Evolutionary conservation across 2,113 vertebrate genomes (phyloP).

Genomic region (Lampris megalopsis): DNA sequence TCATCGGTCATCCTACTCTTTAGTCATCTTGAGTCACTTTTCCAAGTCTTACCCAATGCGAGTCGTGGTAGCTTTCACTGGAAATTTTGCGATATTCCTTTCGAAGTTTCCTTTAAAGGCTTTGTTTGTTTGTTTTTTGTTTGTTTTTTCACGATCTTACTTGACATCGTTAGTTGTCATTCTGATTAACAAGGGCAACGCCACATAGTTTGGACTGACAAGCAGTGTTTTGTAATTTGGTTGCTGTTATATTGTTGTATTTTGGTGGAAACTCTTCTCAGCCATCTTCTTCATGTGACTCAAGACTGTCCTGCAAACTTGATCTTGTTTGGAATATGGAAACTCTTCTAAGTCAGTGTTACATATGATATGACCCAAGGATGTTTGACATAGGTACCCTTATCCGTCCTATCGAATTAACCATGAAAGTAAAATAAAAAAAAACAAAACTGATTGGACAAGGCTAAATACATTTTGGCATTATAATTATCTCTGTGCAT

Average conservation of each 20-base stretch:
- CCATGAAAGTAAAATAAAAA: neutral
- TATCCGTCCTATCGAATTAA: constrained; percentile 47
- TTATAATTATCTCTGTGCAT: too few relatives aligned
- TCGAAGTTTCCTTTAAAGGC: neutral
- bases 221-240: constrained; percentile 9
- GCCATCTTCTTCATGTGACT: neutral
- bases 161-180: constrained; percentile 14
- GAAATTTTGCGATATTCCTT: neutral
- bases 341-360: neutral
- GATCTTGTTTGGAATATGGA: neutral
- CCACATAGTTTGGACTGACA: constrained; percentile 24
- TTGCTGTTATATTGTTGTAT: constrained; percentile 9
- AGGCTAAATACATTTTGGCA: neutral
- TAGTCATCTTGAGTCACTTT: constrained; percentile 27
- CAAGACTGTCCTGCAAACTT: neutral
- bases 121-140: neutral
- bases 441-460: neutral
- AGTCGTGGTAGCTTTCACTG: neutral
- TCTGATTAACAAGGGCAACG: constrained; percentile 7
- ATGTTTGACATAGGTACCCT: neutral
- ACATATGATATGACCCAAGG: neutral
- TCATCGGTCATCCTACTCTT: constrained; percentile 25
- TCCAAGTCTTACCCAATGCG: constrained; percentile 52
- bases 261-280: neutral
- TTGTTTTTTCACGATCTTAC: constrained; percentile 2